phyloP scores from a whole-genome alignment of 2,113 vertebrate genomes.

The Neogobius melanostomus region DNA sequence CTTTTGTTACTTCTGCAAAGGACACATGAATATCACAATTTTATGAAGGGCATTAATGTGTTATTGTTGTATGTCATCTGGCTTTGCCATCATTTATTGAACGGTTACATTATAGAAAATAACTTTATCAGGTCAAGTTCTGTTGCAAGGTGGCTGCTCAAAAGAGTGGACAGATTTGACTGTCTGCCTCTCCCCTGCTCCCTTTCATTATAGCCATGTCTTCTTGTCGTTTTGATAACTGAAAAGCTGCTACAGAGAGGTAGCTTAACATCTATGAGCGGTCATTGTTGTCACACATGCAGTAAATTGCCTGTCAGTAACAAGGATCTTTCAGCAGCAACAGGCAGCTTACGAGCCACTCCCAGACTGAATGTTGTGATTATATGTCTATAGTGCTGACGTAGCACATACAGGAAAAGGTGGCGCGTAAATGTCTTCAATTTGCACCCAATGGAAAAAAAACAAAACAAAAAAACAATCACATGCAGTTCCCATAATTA shows the following conservation, averaged over 20 bases:
- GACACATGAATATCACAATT: no score
- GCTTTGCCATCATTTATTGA: neutral
- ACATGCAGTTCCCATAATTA: conserved; percentile 5
- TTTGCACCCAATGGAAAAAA: neutral
- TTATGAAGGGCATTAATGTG: no score
- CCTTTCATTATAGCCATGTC: conserved; percentile 1
- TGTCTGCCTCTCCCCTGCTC: neutral
- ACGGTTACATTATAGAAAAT: neutral
- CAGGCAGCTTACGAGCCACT: conserved; percentile 6
- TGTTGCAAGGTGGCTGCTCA: neutral
- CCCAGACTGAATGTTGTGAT: conserved; percentile 30
- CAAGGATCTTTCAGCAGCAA: conserved; percentile 25
- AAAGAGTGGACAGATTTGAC: conserved; percentile 2
- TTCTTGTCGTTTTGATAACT: conserved; percentile 3
- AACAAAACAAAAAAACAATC: conserved; percentile 6
- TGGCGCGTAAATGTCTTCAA: conserved; percentile 19
- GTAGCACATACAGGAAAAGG: conserved; percentile 27
- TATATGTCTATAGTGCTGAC: conserved; percentile 18
- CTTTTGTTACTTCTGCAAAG: no score
- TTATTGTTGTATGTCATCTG: no score
- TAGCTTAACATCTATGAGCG: neutral
- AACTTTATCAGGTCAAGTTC: neutral
- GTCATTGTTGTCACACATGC: conserved; percentile 14
- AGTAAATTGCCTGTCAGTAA: conserved; percentile 25
- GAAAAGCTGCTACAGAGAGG: neutral